Base-by-base conservation (phyloP, 1,140 invertebrate genomes). In the Triops cancriformis region DNA sequence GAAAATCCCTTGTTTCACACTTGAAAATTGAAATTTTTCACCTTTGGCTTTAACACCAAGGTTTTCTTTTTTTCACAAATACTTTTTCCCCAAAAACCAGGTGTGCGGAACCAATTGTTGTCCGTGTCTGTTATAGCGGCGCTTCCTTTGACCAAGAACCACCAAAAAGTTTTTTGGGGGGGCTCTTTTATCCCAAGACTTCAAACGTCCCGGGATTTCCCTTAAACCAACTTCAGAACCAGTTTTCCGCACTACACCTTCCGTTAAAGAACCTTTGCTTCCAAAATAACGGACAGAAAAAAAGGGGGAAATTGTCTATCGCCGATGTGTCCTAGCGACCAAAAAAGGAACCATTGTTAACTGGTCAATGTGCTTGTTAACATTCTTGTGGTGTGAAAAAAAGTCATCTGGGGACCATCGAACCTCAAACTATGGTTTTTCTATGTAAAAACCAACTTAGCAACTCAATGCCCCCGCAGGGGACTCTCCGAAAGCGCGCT, bases 61-160 rank as follows among this genome's bases (percentile, higher is more conserved):
- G 45, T 11, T 51, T 27, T n/a, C 26, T 76, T 76, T 51, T 1
- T 75, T 14, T 75, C n/a, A n/a, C n/a, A 37, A 37, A 7, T 2
- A 37, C 1, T 75, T 26, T 42, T 23, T 28, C 37, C 31, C n/a
- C 14, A 18, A 75, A 18, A 75, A 37, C 31, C n/a, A 26, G 31
- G 74, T 75, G 74, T 75, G 31, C 42, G 31, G 5, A 75, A 42
- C n/a, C 74, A 43, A 28, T 28, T 28, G 73, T 41, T 27, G 73
- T 43, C 73, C 26, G 18, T 43, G 31, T 37, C 31, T 42, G 74
- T 75, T 43, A 28, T 14, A 28, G 14, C 18, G 4, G 51, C 23
- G 18, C 23, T 9, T 28, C 9, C 74, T 37, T 75, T 75, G 31
- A 37, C n/a, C n/a, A 7, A 37, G 2, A 28, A 45, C 26, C 14